phyloP scores from a whole-genome alignment of 2,797 vertebrate genomes.

The Lagodon rhomboides region DNA sequence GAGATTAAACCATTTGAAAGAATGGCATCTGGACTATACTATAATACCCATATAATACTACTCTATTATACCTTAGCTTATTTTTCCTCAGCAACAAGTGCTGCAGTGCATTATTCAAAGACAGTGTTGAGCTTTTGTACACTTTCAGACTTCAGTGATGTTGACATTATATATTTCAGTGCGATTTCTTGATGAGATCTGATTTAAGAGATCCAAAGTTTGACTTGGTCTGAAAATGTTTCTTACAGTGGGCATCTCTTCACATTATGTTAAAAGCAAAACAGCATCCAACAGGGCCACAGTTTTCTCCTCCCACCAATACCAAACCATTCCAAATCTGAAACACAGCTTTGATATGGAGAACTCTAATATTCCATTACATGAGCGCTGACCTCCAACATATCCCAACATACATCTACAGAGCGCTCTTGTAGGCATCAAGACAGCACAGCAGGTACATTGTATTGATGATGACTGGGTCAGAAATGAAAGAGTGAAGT shows the following conservation, averaged over 20 bases:
- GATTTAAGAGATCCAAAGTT: neutral
- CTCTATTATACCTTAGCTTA: neutral
- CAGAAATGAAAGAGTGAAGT: neutral
- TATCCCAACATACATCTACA: neutral
- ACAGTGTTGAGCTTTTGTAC: neutral
- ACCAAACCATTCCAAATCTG: neutral
- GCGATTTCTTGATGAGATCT: neutral
- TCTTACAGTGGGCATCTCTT: neutral
- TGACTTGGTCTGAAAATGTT: neutral
- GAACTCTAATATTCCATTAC: neutral
- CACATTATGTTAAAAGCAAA: too few species aligned
- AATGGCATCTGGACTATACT: constrained; percentile 12
- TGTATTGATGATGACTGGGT: neutral
- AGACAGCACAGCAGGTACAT: neutral
- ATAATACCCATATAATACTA: neutral
- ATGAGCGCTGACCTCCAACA: neutral
- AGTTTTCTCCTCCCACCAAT: neutral
- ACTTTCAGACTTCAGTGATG: neutral
- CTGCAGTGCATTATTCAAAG: constrained; percentile 1
- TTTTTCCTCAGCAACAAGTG: neutral
- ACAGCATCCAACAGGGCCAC: too few species aligned
- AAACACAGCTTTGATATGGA: neutral
- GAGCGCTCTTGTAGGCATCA: neutral
- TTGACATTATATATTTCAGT: neutral
- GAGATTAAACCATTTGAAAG: constrained; percentile 13